These are phyloP conservation scores for Hypanus sabinus DNA, from an alignment of 2,113 vertebrate species.

Conservation along the genomic window DNA sequence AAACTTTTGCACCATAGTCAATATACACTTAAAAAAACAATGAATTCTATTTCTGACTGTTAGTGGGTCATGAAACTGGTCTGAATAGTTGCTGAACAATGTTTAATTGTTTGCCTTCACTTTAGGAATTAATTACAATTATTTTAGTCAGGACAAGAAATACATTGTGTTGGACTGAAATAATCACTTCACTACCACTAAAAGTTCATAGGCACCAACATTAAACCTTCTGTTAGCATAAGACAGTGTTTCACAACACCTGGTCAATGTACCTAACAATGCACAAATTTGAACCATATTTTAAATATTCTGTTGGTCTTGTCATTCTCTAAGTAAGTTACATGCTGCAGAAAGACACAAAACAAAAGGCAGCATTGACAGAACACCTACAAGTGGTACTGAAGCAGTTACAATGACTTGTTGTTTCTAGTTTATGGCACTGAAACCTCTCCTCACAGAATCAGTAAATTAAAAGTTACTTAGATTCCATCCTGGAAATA, in stretches of 20 bases:
- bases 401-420: slow-evolving; percentile 10
- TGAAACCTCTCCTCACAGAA: slow-evolving; percentile 34
- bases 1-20: not conserved
- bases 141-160: not conserved
- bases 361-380: slow-evolving; percentile 39
- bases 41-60: not conserved
- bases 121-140: not conserved
- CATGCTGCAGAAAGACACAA: slow-evolving; percentile 39
- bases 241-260: slow-evolving; percentile 3
- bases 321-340: not conserved
- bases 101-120: not conserved
- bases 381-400: not conserved
- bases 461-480: slow-evolving; percentile 14
- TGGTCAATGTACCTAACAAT: slow-evolving; percentile 12
- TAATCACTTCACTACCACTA: not conserved
- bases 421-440: slow-evolving; percentile 37
- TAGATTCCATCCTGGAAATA: slow-evolving; percentile 39
- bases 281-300: slow-evolving; percentile 24
- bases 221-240: not conserved
- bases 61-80: not conserved
- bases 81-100: slow-evolving; percentile 1
- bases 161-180: not conserved
- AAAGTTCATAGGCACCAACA: not conserved
- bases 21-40: not conserved
- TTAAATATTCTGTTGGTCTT: slow-evolving; percentile 33